Conservation (phyloP, 2,797 vertebrate genomes). For the Oceanodroma leucorhoa region DNA sequence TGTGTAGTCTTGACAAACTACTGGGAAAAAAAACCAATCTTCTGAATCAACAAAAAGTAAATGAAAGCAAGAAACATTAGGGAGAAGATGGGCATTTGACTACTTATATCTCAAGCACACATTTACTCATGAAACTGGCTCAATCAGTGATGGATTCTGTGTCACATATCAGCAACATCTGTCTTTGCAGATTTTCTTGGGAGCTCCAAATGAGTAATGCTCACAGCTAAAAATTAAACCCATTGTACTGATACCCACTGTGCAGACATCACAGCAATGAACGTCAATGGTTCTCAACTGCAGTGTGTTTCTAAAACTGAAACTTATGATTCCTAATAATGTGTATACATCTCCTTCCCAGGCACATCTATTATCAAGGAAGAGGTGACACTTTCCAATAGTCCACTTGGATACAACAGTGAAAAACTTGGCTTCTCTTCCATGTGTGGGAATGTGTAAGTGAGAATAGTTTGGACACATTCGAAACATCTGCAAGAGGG, state of each 20-base stretch:
- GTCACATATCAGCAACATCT: neutral
- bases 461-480: neutral
- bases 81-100: rapidly evolving
- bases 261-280: neutral
- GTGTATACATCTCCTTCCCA: neutral
- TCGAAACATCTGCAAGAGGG: neutral
- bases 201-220: neutral
- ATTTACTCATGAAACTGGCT: neutral
- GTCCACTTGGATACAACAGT: neutral
- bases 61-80: neutral
- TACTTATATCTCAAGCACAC: neutral
- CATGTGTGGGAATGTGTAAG: neutral
- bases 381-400: neutral
- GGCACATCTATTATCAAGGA: neutral
- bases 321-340: neutral
- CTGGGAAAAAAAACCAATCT: neutral
- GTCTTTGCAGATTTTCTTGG: neutral
- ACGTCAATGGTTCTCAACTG: rapidly evolving
- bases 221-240: neutral
- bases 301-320: neutral
- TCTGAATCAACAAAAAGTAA: neutral
- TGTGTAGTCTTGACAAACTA: neutral
- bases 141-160: neutral
- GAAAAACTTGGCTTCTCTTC: neutral
- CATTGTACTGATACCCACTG: neutral